phyloP scores from a whole-genome alignment of 1,140 invertebrate species.

The Lepeophtheirus salmonis region DNA sequence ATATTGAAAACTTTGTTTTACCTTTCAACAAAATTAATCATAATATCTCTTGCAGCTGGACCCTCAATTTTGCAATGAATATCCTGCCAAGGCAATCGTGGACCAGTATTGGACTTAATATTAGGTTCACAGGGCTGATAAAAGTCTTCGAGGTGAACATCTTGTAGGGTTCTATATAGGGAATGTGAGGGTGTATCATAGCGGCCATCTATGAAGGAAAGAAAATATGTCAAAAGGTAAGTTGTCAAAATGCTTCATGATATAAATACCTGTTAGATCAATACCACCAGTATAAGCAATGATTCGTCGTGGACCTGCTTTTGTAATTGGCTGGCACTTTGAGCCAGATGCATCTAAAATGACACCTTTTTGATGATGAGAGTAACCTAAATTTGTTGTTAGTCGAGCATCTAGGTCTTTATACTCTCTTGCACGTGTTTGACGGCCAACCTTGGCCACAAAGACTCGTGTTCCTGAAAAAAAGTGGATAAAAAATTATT shows the following conservation, averaged over 20 bases:
- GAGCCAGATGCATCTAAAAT: constrained; percentile 13
- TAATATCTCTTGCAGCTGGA: constrained; percentile 20
- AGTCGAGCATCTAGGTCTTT: constrained; percentile 7
- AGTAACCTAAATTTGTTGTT: constrained; percentile 18
- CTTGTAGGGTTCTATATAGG: constrained; percentile 20
- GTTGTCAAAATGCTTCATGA: too few relatives aligned
- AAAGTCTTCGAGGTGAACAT: constrained; percentile 21
- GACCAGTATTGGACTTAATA: constrained; percentile 20
- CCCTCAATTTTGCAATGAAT: constrained; percentile 22
- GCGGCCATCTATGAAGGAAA: constrained; percentile 20
- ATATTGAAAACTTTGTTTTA: too few relatives aligned
- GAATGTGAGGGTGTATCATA: constrained; percentile 23
- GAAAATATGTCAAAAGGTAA: background rate
- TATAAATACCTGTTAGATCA: constrained; percentile 20
- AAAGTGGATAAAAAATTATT: too few relatives aligned
- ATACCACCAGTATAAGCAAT: constrained; percentile 23
- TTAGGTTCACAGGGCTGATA: constrained; percentile 21
- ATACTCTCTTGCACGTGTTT: constrained; percentile 2
- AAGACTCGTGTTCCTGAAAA: constrained; percentile 1
- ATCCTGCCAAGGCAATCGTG: constrained; percentile 23
- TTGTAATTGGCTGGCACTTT: constrained; percentile 3
- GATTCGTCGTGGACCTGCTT: constrained; percentile 19
- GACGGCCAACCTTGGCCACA: background rate
- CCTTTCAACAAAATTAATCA: constrained; percentile 22
- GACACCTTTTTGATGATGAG: constrained; percentile 23